Base-by-base conservation (phyloP, 2,113 vertebrate genomes). In the Rhabdornis inornatus region DNA sequence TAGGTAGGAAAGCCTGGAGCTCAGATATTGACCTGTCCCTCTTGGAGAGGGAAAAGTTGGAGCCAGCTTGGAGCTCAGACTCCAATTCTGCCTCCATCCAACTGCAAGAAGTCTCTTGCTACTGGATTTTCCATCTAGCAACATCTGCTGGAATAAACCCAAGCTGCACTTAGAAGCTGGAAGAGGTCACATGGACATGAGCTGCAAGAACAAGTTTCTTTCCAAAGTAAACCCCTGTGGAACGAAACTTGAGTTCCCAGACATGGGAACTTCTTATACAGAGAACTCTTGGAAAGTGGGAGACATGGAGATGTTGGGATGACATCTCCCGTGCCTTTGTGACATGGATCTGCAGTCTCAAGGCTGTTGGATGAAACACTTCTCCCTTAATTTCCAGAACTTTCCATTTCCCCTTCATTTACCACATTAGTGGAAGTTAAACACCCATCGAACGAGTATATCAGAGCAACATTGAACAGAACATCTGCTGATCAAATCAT, bases 181-280 rank as follows among this genome's bases (percentile, higher is more conserved):
- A 90, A 66, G 71, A 88, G 44, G 39, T 93, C 92, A 77, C 50
- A 21, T 3, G 44, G 63, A 47, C 50, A 66, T 6, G 37, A 86
- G 68, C 87, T 88, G 70, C 35, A 89, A 44, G 91, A 86, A 33
- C 27, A 47, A 92, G 10, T 40, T 90, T 59, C 79, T 83, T 77
- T 96, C 94, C 95, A 95, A 95, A 95, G 79, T 93, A 95, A 97
- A 91, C 35, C 39, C 50, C 35, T n/a, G 50, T 25, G 94, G 92
- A 94, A 97, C 86, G 86, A 94, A 69, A 78, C 35, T 88, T 47
- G 59, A 42, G 63, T 33, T 95, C 89, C 59, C 1, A 14, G 71
- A 39, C 89, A 93, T 94, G 95, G 80, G 94, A 96, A 96, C 8
- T 42, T 61, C 40, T 89, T 88, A 21, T 24, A 24, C 39, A 72